A percentile compares a stretch with the other conserved stretches of the same genome.
phyloP scores from a whole-genome alignment of 2,113 vertebrate genomes.

The Pavo muticus region DNA sequence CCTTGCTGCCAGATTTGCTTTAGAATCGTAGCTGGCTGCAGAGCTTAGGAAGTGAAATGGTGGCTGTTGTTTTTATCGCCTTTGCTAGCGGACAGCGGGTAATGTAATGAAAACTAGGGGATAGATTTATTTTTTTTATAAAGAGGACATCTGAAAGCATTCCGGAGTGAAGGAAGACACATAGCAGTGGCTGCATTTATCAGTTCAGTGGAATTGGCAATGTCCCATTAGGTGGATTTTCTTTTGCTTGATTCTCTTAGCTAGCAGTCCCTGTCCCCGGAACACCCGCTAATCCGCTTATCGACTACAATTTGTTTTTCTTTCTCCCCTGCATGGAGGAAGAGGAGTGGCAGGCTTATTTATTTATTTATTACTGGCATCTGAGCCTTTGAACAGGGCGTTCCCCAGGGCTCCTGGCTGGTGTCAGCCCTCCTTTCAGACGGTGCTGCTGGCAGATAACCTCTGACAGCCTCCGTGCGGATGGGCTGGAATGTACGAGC shows the following conservation, averaged over 20 bases:
- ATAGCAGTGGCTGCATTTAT: background rate
- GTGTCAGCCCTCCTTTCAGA: background rate
- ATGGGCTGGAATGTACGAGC: background rate
- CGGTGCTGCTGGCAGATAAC: background rate
- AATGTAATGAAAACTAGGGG: background rate
- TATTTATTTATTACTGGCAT: background rate
- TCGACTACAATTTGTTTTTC: slow-evolving; percentile 21
- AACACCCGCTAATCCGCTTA: slow-evolving; percentile 45
- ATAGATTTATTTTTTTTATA: background rate
- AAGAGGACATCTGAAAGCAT: background rate
- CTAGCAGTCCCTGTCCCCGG: slow-evolving; percentile 39
- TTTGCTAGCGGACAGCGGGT: background rate
- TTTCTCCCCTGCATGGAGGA: background rate
- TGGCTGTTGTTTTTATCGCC: background rate
- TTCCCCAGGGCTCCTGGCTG: background rate
- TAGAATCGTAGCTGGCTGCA: accelerated
- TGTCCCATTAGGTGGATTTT: slow-evolving; percentile 46
- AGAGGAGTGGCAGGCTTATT: background rate
- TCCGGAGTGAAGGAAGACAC: background rate
- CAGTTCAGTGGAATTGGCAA: background rate
- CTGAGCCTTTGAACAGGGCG: background rate
- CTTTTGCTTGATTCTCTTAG: slow-evolving; percentile 34
- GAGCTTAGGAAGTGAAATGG: background rate
- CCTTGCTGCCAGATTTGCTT: background rate
- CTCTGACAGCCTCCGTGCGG: background rate